phyloP scores from a whole-genome alignment of 2,797 vertebrate species.

The Anomalospiza imberbis region DNA sequence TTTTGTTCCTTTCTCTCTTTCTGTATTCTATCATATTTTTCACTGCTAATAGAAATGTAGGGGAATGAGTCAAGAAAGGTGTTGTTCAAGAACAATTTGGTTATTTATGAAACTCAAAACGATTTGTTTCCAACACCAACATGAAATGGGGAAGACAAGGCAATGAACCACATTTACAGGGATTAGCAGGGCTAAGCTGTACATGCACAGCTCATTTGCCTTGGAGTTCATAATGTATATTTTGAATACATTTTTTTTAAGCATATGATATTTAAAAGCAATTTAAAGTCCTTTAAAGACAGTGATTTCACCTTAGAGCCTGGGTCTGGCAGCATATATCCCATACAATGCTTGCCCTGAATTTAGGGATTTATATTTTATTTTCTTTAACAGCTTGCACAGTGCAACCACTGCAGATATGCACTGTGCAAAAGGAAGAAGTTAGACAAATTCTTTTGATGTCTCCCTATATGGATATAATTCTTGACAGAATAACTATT shows the following conservation, averaged over 20 bases:
- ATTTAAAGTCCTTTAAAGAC: not conserved
- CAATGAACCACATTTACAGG: not conserved
- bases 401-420: not conserved
- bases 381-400: not conserved
- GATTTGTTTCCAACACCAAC: not conserved
- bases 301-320: not conserved
- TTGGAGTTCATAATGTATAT: not conserved
- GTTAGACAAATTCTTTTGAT: constrained; percentile 44
- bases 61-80: not conserved
- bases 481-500: constrained; percentile 58
- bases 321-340: not conserved
- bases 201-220: not conserved
- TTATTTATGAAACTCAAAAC: not conserved
- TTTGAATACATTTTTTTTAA: not conserved
- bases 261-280: not conserved
- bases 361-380: constrained; percentile 1
- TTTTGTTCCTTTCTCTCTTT: not conserved
- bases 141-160: not conserved
- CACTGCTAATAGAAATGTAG: not conserved
- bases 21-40: not conserved
- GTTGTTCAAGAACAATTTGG: not conserved
- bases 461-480: constrained; percentile 41
- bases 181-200: not conserved
- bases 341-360: not conserved
- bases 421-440: not conserved